Evolutionary conservation across 2,113 vertebrate species (phyloP), one percentile per base, ranked within the genome.

Genomic region (Rallus limicola): DNA sequence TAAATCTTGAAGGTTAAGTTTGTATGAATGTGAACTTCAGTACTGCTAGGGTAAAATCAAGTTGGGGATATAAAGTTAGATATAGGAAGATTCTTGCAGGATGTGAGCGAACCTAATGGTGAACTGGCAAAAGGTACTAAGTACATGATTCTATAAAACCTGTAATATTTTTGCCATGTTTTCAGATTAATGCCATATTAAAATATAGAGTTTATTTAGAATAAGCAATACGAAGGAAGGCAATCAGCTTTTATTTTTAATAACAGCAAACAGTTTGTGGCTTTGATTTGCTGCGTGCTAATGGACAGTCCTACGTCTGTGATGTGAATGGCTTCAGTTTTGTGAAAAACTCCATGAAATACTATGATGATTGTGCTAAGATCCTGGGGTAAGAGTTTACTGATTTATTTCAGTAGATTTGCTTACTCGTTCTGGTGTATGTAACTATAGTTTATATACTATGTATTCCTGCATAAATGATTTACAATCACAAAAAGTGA

Each of bases 321-420:
- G 99, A 99, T 77, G 99, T 99, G 70, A 99, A 99, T 80, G 99
- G 99, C 88, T 99, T 99, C 97, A 99, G 99, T 97, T 99, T 99
- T 93, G 99, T 99, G 96, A 99, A 99, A 97, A 99, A 99, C 95
- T 99, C 99, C 80, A 99, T 99, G 99, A 99, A 99, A 95, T 99
- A 99, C 96, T 99, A 99, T 86, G 99, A 99, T 92, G 99, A 99
- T 96, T 99, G 99, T 96, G 99, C 99, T 90, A 99, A 99, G 96
- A 99, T 99, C 86, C 97, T 99, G 85, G 99, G 99, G 99, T 99
- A 98, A 98, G 98, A 91, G 16, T 92, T 95, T 83, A 53, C 63
- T 86, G 68, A 64, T 52, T 82, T 80, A 20, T 83, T 87, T 91
- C n/a, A 48, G n/a, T 50, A 72, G 21, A 65, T 91, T 46, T 91